phyloP scores from a whole-genome alignment of 2,797 vertebrate genomes.

The Botia almorhae region DNA sequence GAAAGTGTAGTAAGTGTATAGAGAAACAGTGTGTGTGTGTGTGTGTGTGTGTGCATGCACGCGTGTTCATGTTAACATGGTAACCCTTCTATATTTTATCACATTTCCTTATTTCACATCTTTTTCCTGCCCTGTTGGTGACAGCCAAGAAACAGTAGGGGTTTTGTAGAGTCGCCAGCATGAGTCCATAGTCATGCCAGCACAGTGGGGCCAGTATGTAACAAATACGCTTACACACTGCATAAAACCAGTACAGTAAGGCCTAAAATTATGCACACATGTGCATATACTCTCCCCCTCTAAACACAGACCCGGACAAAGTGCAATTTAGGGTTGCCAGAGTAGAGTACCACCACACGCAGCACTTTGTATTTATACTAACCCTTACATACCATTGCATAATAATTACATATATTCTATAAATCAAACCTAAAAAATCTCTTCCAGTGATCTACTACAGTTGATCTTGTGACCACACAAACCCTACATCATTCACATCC shows the following conservation, averaged over 20 bases:
- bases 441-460: neutral
- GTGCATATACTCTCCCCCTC: neutral
- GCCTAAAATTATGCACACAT: constrained; percentile 7
- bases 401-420: neutral
- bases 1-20: constrained; percentile 32
- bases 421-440: neutral
- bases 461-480: constrained; percentile 12
- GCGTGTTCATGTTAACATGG: constrained; percentile 29
- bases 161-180: constrained; percentile 59
- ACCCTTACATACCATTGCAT: neutral
- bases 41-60: neutral
- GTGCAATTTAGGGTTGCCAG: neutral
- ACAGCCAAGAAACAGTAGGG: constrained; percentile 61
- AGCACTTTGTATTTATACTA: neutral
- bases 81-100: constrained; percentile 50
- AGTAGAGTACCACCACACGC: neutral
- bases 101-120: constrained; percentile 52
- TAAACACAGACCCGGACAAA: constrained; percentile 8
- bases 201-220: constrained; percentile 55
- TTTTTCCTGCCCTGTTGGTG: constrained; percentile 59
- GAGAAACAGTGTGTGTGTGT: neutral
- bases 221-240: constrained; percentile 38
- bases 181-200: constrained; percentile 57
- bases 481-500: neutral
- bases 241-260: constrained; percentile 47